A percentile compares a stretch with the other conserved stretches of the same genome.
phyloP scores from a whole-genome alignment of 2,888 invertebrate genomes.

The Nymphalis polychloros region DNA sequence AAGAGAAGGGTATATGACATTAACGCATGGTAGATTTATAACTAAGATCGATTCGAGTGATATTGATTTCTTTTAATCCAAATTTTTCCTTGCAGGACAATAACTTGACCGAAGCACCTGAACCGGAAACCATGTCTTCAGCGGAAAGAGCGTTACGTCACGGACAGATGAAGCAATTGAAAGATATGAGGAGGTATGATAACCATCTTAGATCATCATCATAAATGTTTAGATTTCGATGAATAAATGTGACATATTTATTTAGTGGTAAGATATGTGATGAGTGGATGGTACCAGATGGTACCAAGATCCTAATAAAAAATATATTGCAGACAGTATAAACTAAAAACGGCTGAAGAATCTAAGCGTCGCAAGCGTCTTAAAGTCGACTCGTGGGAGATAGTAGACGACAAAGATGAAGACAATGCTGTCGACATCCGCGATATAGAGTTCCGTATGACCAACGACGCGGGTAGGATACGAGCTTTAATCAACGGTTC shows the following conservation, averaged over 20 bases:
- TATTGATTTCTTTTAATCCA: neutral
- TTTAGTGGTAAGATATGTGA: neutral
- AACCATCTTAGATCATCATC: neutral
- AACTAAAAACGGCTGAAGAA: constrained; percentile 83
- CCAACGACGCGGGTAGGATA: constrained; percentile 87
- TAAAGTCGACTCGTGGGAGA: constrained; percentile 86
- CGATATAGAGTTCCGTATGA: constrained; percentile 93
- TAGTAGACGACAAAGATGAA: constrained; percentile 81
- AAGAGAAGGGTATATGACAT: too few species aligned
- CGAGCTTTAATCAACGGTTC: constrained; percentile 77
- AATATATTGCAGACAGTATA: constrained; percentile 79
- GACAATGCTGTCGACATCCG: constrained; percentile 86
- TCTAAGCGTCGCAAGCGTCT: constrained; percentile 88
- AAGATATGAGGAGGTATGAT: constrained; percentile 86
- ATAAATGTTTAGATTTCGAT: too few species aligned
- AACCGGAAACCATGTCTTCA: constrained; percentile 82
- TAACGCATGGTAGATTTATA: too few species aligned
- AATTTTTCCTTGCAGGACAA: constrained; percentile 75
- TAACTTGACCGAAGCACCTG: constrained; percentile 78
- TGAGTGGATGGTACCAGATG: neutral
- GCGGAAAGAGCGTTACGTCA: constrained; percentile 90
- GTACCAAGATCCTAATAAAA: too few species aligned
- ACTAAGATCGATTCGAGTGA: too few species aligned
- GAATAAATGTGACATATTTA: too few species aligned
- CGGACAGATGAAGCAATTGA: constrained; percentile 94